Base-by-base conservation (phyloP, 2,888 invertebrate species). In the Meiosimyza decipiens region DNA sequence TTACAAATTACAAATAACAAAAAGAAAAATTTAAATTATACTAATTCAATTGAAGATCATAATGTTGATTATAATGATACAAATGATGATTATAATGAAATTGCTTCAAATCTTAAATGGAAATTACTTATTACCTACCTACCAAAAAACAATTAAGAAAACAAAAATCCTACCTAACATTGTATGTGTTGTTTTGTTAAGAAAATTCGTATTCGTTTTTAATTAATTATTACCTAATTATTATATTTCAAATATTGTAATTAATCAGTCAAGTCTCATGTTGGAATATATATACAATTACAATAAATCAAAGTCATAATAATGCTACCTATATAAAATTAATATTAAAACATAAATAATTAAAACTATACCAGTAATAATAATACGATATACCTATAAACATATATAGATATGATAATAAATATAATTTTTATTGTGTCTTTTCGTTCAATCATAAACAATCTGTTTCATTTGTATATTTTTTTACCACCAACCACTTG, bases 181-280 rank as follows among this genome's bases (percentile, higher is more conserved):
- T 82, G 71, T 83, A 83, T 84, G 84, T 84, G 84, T 83, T 84
- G 82, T 82, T 83, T 83, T 83, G 82, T 83, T 83, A 84, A 80
- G 81, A 81, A 64, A 40, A 40, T 52, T 67, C 63, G 55, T 71
- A 71, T 59, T 65, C 77, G 77, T 80, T 81, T 79, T 81, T 78
- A 75, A 75, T 81, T 78, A 75, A 75, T 73, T 69, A 68, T 67
- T 63, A 70, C 54, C 59, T 71, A 71, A 64, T 71, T 57, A 55
- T 71, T 69, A 51, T 62, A 64, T 65, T 64, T 64, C 65, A 63
- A 70, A 62, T 70, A 40, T 40, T 40, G 40, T 40, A 63, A 69
- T 59, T 70, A 73, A 71, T 51, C 76, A 67, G 73, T 77, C 74
- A 73, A 74, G 80, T 80, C 82, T 81, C 81, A 81, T 79, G 80